Percentiles rank a stretch among this genome's conserved stretches.
Evolutionary conservation across 2,113 vertebrate species (phyloP).

Genomic region (Elaphurus davidianus): DNA sequence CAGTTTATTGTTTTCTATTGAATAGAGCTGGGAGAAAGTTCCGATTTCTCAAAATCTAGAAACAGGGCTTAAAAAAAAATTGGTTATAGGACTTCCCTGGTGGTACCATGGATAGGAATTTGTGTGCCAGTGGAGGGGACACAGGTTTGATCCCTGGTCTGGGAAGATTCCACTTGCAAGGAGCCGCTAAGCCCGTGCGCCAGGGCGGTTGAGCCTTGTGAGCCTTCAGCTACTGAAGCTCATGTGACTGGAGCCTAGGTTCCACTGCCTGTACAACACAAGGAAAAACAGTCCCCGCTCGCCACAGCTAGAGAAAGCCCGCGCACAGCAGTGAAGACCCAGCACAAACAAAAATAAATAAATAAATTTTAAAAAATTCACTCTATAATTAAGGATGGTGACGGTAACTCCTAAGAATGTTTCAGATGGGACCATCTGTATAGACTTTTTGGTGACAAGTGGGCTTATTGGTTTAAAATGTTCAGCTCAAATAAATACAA

Average conservation of each 20-base stretch:
- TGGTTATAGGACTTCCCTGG: neutral
- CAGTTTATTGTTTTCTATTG: neutral
- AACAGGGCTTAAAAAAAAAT: neutral
- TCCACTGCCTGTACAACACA: neutral
- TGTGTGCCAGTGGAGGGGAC: neutral
- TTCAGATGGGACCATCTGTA: neutral
- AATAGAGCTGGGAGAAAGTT: neutral
- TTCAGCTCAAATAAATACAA: neutral
- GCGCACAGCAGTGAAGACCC: neutral
- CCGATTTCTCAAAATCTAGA: neutral
- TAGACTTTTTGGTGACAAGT: neutral
- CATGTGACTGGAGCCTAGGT: neutral
- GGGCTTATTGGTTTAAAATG: neutral
- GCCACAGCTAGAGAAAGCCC: neutral
- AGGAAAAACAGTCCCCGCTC: neutral
- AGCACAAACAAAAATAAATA: neutral
- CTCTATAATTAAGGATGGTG: neutral
- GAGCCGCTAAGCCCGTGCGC: fast-evolving
- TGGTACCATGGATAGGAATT: neutral
- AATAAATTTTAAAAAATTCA: neutral
- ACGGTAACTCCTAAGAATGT: neutral
- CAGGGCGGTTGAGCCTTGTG: fast-evolving
- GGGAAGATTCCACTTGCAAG: neutral
- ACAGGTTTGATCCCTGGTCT: neutral
- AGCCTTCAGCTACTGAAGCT: neutral